Evolutionary conservation across 1,140 invertebrate genomes (phyloP).

Genomic region (Hylaeus anthracinus): DNA sequence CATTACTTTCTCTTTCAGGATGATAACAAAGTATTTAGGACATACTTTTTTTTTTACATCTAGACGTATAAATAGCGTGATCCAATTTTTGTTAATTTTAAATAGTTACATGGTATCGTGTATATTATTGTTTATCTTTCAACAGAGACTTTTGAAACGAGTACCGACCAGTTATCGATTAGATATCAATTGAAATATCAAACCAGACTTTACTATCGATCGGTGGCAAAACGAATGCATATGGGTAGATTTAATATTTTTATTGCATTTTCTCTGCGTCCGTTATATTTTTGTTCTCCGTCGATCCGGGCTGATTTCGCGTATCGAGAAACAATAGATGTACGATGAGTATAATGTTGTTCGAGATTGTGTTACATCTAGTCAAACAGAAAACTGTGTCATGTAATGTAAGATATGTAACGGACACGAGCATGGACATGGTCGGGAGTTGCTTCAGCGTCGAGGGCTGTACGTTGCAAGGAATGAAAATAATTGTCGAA

Average conservation of each 20-base stretch:
- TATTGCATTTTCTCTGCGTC: background rate
- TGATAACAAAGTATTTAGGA: too few species aligned
- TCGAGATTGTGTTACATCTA: background rate
- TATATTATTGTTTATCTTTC: background rate
- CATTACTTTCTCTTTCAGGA: background rate
- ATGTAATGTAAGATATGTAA: background rate
- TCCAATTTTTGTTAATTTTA: too few species aligned
- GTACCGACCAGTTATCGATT: background rate
- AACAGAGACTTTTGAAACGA: background rate
- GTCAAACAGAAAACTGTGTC: background rate
- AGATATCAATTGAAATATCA: background rate
- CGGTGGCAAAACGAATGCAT: background rate
- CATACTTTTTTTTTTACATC: too few species aligned
- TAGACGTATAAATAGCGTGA: too few species aligned
- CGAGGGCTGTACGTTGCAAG: background rate
- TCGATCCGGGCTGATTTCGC: background rate
- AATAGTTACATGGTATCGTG: too few species aligned
- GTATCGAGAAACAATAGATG: constrained; percentile 1
- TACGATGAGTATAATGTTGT: background rate
- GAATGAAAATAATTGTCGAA: constrained; percentile 14
- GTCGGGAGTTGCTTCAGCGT: background rate
- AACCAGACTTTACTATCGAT: background rate
- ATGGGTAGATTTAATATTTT: constrained; percentile 2
- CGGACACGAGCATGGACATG: background rate
- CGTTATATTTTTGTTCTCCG: constrained; percentile 1